These are phyloP conservation scores for Trididemnum clinides DNA, from an alignment of 23 tunicate genomes.

Conservation along the genomic window DNA sequence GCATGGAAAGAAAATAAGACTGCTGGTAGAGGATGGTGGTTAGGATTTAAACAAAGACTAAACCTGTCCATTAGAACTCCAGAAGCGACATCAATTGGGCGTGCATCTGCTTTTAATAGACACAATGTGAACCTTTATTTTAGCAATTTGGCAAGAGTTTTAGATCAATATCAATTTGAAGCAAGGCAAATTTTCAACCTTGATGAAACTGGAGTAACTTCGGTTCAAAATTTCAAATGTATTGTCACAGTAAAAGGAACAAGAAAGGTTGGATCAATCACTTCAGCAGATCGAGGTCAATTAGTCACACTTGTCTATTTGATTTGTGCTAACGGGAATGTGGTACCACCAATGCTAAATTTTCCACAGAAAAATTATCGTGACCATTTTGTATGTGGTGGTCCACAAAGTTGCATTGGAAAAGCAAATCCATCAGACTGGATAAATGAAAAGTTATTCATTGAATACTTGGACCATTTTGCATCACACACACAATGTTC, in stretches of 20 bases:
- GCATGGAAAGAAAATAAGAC: neutral
- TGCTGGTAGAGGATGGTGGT: too few species aligned
- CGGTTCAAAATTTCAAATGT: neutral
- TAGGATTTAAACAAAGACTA: too few species aligned
- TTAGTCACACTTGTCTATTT: neutral
- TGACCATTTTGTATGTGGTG: constrained; percentile 18
- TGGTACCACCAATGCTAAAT: neutral
- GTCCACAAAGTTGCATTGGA: constrained; percentile 2
- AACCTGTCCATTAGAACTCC: neutral
- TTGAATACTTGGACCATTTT: constrained; percentile 24
- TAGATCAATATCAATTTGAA: constrained; percentile 9
- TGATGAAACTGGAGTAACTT: constrained; percentile 18
- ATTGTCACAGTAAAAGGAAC: constrained; percentile 11
- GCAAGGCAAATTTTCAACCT: constrained; percentile 18
- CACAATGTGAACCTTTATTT: constrained; percentile 10
- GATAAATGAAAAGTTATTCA: neutral
- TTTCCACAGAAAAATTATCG: constrained; percentile 10
- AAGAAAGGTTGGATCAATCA: constrained; percentile 7
- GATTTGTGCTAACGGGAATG: neutral
- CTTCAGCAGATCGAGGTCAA: constrained; percentile 12
- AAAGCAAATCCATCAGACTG: constrained; percentile 7
- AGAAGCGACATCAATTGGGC: constrained; percentile 12
- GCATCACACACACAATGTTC: neutral
- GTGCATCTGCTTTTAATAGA: constrained; percentile 3
- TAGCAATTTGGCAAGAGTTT: constrained; percentile 1